A percentile compares a stretch with the other conserved stretches of the same genome.
Evolutionary conservation across 1,140 invertebrate species (phyloP).

Genomic region (Bicyclus anynana): DNA sequence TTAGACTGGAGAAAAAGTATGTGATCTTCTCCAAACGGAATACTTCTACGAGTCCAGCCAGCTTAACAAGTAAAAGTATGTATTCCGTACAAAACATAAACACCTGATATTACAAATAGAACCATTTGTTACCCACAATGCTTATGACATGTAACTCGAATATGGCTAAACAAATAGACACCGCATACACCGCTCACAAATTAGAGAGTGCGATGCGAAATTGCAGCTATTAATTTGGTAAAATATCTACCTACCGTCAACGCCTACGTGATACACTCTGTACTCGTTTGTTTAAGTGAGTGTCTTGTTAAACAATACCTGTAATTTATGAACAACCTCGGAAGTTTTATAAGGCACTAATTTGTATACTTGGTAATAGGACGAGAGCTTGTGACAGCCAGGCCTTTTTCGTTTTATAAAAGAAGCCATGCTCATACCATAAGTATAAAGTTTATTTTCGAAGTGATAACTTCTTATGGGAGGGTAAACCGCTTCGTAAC

Average conservation of each 20-base stretch:
- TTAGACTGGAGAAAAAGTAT: no score
- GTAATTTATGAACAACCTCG: background rate
- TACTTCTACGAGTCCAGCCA: background rate
- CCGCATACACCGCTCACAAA: constrained; percentile 8
- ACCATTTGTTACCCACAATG: background rate
- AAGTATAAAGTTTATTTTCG: no score
- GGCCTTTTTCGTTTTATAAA: no score
- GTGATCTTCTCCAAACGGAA: constrained; percentile 12
- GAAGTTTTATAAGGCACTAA: no score
- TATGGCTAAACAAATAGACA: constrained; percentile 11
- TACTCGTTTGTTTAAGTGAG: background rate
- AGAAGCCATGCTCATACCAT: no score
- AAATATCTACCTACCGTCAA: constrained; percentile 4
- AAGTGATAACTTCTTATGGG: no score
- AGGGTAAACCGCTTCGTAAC: no score
- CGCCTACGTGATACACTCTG: background rate
- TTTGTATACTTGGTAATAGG: no score
- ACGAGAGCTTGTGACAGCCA: no score
- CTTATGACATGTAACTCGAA: constrained; percentile 6
- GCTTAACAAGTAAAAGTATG: background rate
- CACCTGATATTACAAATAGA: background rate
- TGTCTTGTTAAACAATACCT: background rate
- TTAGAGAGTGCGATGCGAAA: constrained; percentile 14
- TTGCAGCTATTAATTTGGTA: constrained; percentile 18
- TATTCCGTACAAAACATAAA: background rate